Evolutionary conservation across 1,140 invertebrate genomes (phyloP), one percentile per base, ranked within the genome.

Genomic region (Zaprionus kolodkinae): DNA sequence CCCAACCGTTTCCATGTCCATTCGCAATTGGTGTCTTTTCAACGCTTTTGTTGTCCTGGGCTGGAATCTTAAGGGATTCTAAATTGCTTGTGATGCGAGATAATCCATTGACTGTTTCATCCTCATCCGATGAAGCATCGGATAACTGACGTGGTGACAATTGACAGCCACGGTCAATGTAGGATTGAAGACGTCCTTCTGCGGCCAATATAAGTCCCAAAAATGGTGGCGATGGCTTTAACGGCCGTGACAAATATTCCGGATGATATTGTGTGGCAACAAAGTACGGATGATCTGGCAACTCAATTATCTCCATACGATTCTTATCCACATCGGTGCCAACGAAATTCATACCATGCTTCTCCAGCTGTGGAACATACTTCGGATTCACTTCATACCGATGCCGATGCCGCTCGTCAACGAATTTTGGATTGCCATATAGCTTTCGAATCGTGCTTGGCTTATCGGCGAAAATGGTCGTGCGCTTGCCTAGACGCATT

Each of bases 351-450:
- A 99, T 93, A 11, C 99, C 99, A 48, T 95, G 94, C 12, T 94
- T 93, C 93, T 99, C 97, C 56, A 99, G 93, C 25, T 95, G 92
- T 7, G 93, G 88, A 1, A 99, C 96, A 92, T 97, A 97, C 50
- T 95, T 94, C 1, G 97, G 97, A 94, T 99, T 99, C 0, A 99
- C 98, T 95, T 99, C 97, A 81, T 97, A 98, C 40, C 99, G 94
- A 93, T 99, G 99, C 55, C 99, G 94, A 93, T 99, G 99, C n/a
- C 99, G 94, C 93, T 99, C 99, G 91, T 99, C 97, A 61, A 99
- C 96, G 40, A 92, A 93, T 33, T 96, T 95, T 63, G 95, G 95
- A 83, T 97, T 97, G 0, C 95, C 95, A 93, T 99, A 99, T 10
- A 99, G 93, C 93, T 96, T 95, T 81, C 94, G 93, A 66, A 96